phyloP scores from a whole-genome alignment of 2,113 vertebrate species.

The Pipa parva region DNA sequence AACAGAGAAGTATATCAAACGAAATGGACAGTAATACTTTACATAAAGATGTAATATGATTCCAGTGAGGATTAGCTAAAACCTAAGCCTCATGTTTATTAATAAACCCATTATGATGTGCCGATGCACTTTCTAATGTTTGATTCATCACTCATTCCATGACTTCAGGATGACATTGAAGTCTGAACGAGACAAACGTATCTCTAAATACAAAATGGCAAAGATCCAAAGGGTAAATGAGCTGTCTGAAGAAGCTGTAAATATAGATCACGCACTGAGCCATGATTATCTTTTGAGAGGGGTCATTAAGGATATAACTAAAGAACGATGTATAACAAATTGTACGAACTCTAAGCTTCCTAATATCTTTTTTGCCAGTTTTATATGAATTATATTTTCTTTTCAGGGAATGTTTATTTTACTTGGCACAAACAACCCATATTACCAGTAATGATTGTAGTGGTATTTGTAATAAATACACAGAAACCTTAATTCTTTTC shows the following conservation, averaged over 20 bases:
- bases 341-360: no score
- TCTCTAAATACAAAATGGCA: constrained; percentile 17
- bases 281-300: constrained; percentile 6
- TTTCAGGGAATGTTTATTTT: no score
- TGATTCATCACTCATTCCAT: constrained; percentile 23
- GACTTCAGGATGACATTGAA: constrained; percentile 30
- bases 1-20: not conserved
- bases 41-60: not conserved
- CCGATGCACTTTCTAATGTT: constrained; percentile 20
- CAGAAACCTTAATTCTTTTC: no score
- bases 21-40: not conserved
- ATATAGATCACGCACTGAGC: constrained; percentile 12
- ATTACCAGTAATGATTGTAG: no score
- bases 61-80: constrained; percentile 3
- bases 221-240: constrained; percentile 20
- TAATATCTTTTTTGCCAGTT: no score
- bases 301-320: constrained; percentile 4
- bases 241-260: constrained; percentile 19
- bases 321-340: constrained; percentile 28
- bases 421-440: no score
- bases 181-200: constrained; percentile 23
- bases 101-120: constrained; percentile 22
- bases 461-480: no score
- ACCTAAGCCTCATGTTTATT: constrained; percentile 27
- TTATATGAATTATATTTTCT: no score